A percentile compares a stretch with the other conserved stretches of the same genome.
Evolutionary conservation across 2,113 vertebrate genomes (phyloP).

Genomic region (Nipponia nippon): DNA sequence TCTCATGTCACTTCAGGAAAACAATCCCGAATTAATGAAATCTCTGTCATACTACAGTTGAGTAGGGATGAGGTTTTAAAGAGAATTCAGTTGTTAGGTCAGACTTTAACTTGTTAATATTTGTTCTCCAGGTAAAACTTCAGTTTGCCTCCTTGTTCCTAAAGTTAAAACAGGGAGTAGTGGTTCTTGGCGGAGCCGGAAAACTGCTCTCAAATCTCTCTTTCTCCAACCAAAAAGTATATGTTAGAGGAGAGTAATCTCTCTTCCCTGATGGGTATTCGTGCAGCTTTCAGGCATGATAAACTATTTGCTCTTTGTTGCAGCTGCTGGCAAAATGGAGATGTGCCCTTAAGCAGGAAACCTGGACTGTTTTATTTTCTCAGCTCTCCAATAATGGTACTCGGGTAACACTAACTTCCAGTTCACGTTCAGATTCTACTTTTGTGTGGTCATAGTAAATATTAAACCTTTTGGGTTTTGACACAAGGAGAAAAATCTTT

Average conservation of each 20-base stretch:
- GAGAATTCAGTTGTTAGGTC: background rate
- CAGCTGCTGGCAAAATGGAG: conserved; percentile 34
- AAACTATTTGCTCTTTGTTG: background rate
- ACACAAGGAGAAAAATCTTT: background rate
- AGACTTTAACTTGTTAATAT: background rate
- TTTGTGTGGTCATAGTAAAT: background rate
- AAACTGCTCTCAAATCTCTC: background rate
- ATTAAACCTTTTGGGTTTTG: background rate
- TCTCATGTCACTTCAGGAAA: background rate
- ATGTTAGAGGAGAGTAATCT: background rate
- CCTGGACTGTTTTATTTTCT: conserved; percentile 22
- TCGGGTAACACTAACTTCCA: background rate
- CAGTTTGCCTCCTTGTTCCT: background rate
- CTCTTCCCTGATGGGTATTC: conserved; percentile 17
- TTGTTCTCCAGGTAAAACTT: background rate
- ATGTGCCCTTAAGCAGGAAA: conserved; percentile 20
- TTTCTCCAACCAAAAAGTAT: background rate
- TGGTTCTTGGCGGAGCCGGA: background rate
- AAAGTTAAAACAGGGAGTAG: background rate
- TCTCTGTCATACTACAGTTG: background rate
- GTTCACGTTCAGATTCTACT: background rate
- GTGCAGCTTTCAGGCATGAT: conserved; percentile 24
- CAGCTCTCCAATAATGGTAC: background rate
- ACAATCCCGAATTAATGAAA: background rate
- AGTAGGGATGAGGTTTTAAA: background rate